These are phyloP conservation scores for Mycalesis mineus DNA, from an alignment of 2,888 invertebrate species.

Conservation along the genomic window DNA sequence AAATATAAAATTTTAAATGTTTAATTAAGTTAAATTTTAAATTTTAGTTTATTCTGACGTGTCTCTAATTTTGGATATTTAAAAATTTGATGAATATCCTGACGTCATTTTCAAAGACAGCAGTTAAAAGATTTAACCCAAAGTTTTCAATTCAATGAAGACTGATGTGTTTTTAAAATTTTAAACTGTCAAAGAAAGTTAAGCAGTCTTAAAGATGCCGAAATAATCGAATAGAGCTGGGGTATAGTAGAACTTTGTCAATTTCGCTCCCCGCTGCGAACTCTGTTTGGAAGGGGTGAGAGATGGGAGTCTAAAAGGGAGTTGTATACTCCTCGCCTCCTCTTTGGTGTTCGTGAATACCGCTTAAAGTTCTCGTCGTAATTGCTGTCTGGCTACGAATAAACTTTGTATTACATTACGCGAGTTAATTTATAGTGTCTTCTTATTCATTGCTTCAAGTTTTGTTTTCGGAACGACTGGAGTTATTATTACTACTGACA, in stretches of 20 bases:
- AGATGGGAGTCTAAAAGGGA: slow-evolving; percentile 35
- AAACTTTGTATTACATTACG: slow-evolving; percentile 76
- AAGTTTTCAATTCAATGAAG: slow-evolving; percentile 26
- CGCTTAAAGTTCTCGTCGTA: slow-evolving; percentile 70
- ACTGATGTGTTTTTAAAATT: slow-evolving; percentile 33
- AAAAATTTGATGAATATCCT: too few relatives aligned
- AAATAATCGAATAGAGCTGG: slow-evolving; percentile 59
- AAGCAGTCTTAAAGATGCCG: slow-evolving; percentile 52
- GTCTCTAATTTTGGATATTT: too few relatives aligned
- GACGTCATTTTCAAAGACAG: too few relatives aligned
- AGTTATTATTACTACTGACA: slow-evolving; percentile 22
- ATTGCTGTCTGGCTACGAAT: slow-evolving; percentile 75
- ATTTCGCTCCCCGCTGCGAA: slow-evolving; percentile 54
- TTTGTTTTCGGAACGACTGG: slow-evolving; percentile 44
- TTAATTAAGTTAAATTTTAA: too few relatives aligned
- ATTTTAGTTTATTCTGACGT: too few relatives aligned
- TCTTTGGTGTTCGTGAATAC: slow-evolving; percentile 70
- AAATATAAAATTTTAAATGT: too few relatives aligned
- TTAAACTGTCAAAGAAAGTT: slow-evolving; percentile 50
- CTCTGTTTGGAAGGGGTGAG: slow-evolving; percentile 57
- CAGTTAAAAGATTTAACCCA: background rate
- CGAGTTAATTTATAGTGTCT: slow-evolving; percentile 72
- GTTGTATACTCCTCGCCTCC: slow-evolving; percentile 41
- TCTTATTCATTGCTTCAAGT: slow-evolving; percentile 67
- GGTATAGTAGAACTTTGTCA: slow-evolving; percentile 58